Conservation (phyloP, 1,140 invertebrate genomes). For the Augochlora pura region DNA sequence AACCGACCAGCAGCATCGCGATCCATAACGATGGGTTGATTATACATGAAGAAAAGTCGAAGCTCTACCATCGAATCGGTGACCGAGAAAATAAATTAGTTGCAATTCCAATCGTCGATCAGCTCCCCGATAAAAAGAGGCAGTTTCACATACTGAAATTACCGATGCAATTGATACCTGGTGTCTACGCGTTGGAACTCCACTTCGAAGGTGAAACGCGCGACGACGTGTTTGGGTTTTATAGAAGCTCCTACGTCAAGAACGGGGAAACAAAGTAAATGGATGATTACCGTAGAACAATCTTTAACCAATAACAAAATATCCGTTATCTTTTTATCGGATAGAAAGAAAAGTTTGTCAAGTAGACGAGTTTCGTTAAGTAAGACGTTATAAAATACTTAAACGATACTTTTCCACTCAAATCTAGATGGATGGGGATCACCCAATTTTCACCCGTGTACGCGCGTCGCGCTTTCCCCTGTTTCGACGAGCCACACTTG, state of each 20-base stretch:
- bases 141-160: conserved; percentile 63
- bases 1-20: conserved; percentile 44
- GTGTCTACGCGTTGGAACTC: conserved; percentile 53
- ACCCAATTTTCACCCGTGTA: conserved; percentile 91
- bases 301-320: background rate
- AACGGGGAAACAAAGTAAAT: conserved; percentile 61
- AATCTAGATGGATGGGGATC: conserved; percentile 85
- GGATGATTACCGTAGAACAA: background rate
- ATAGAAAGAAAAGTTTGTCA: too few species aligned
- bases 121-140: conserved; percentile 44
- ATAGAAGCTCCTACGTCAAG: conserved; percentile 80
- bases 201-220: conserved; percentile 71
- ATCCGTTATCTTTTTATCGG: too few species aligned
- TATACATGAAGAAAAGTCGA: conserved; percentile 48
- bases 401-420: too few species aligned
- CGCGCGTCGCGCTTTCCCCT: conserved; percentile 91
- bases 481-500: conserved; percentile 93
- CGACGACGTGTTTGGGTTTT: conserved; percentile 81
- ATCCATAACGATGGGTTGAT: conserved; percentile 57
- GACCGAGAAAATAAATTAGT: background rate
- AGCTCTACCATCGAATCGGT: background rate
- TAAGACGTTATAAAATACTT: too few species aligned
- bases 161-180: conserved; percentile 17
- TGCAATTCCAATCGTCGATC: conserved; percentile 32
- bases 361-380: too few species aligned